Evolutionary conservation across 2,113 vertebrate genomes (phyloP), one percentile per base, ranked within the genome.

Genomic region (Stegostoma tigrinum): DNA sequence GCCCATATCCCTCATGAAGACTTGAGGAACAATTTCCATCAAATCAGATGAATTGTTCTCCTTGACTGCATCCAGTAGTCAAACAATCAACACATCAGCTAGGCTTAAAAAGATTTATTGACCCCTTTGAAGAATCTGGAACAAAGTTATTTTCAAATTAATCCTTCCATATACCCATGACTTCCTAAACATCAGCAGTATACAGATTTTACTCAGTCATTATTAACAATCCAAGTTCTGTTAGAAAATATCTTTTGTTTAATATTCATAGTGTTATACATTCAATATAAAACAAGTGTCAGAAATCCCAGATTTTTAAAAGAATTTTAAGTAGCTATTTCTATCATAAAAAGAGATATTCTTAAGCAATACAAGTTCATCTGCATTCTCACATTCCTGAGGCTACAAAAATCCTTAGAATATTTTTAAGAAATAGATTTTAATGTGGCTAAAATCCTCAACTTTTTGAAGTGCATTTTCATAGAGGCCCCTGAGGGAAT

Each of bases 381-480:
- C 66, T 0, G 55, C 38, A 34, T 90, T 30, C 87, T 61, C 30
- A 27, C 48, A 61, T 91, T 93, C 89, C 61, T 93, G 30, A 66
- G 55, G 89, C 89, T 91, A 21, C 89, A 66, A 61, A 66, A 24
- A 93, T 93, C 38, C 6, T n/a, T n/a, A n/a, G n/a, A n/a, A n/a
- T n/a, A n/a, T n/a, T n/a, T n/a, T n/a, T n/a, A n/a, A n/a, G n/a
- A n/a, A n/a, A n/a, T n/a, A n/a, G n/a, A n/a, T n/a, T n/a, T n/a
- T 93, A 66, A 66, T 66, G 17, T 5, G 61, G 61, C n/a, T 67
- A 93, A 93, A 93, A 7, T 6, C 23, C 89, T 67, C 61, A 66
- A 67, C 17, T 23, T 66, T 93, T 93, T 93, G 61, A 93, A 93
- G 89, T 66, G 61, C 19, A n/a, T 66, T 93, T 66, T 83, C 80